Evolutionary conservation across 1,140 invertebrate genomes (phyloP), one percentile per base, ranked within the genome.

Genomic region (Drosophila cardini): DNA sequence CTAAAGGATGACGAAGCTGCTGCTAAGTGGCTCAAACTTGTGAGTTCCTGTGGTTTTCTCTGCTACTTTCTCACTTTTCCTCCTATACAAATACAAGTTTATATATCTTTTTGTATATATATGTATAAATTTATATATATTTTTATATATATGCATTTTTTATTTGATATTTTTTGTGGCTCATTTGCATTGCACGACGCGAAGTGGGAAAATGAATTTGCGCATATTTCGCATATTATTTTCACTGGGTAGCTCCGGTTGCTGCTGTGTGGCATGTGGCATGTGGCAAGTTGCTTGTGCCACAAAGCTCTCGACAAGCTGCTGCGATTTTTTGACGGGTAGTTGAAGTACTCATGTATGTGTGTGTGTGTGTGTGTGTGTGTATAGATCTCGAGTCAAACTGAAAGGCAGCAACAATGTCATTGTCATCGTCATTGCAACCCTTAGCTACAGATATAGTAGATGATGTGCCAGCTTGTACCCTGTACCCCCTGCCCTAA

Each of bases 171-270:
- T 56, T 69, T 64, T 32, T 57, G 18, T 60, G 52, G 8, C 52
- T 36, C 52, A 55, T 84, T 84, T 84, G 73, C 81, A 84, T 85
- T 67, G 69, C 50, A 6, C 1, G 34, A 11, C 34, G 16, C 11
- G 45, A 8, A 10, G 42, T 8, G 15, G 15, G 57, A 60, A 86
- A 79, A 79, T 82, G 80, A 89, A 83, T 89, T 87, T 89, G 74
- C 79, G 84, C 83, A 87, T 89, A 86, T 87, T 86, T 87, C 79
- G 76, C 79, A 83, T 86, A 86, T 86, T 86, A 86, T 79, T 87
- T 81, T 72, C 21, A 26, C 21, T 26, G 21, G 21, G 68, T 74
- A 76, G 71, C 68, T 53, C 18, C 36, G 21, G 68, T 74, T 76
- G 71, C 68, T 53, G 34, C 36, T 15, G 45, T 38, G 32, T 34